Conservation (phyloP, 2,797 vertebrate genomes). For the Cirrhinus mrigala region DNA sequence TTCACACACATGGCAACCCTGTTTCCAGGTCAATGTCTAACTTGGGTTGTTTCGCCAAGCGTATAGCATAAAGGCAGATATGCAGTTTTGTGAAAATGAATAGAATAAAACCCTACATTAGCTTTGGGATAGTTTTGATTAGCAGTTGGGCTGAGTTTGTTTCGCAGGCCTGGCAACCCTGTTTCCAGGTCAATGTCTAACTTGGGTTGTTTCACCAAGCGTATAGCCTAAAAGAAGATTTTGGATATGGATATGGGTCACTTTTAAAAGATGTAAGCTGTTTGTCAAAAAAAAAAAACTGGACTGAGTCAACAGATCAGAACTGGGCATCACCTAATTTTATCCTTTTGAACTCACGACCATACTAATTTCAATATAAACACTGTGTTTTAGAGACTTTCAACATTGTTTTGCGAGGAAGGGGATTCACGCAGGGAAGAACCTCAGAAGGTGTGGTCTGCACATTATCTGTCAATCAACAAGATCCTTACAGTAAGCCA, state of each 20-base stretch:
- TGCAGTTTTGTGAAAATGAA: no score
- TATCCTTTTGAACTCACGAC: neutral
- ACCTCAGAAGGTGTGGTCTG: constrained; percentile 79
- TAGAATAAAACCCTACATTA: no score
- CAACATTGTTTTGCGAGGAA: constrained; percentile 88
- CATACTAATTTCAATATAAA: neutral
- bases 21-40: no score
- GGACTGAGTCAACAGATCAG: neutral
- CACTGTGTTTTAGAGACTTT: constrained; percentile 85
- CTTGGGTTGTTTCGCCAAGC: no score
- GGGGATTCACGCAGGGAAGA: constrained; percentile 83
- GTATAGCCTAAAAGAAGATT: neutral
- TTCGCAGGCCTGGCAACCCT: neutral
- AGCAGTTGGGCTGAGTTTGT: neutral
- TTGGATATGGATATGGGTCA: no score
- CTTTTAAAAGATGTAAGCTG: neutral
- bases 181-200: neutral
- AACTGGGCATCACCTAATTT: neutral
- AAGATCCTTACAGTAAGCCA: constrained; percentile 82
- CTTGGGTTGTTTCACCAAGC: neutral
- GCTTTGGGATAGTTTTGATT: neutral
- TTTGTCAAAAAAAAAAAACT: neutral
- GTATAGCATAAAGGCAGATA: no score
- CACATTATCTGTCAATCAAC: constrained; percentile 81
- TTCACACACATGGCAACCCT: no score